Evolutionary conservation across 2,113 vertebrate genomes (phyloP).

Genomic region (Apteryx owenii): DNA sequence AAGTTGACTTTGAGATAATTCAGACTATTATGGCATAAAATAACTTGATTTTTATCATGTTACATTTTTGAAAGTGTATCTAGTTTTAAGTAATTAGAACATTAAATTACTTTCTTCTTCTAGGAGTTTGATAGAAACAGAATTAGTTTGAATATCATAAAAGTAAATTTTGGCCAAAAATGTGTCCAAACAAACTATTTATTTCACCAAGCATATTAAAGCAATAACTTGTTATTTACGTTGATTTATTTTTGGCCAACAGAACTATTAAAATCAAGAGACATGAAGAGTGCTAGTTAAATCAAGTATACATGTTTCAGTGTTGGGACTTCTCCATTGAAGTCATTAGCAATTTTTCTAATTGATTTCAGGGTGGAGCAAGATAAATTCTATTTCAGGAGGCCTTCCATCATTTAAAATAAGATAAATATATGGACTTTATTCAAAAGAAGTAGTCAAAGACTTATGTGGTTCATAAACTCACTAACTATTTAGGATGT

Average conservation of each 20-base stretch:
- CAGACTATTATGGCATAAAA: not conserved
- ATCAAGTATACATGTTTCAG: not conserved
- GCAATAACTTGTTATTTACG: not conserved
- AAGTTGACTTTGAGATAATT: constrained; percentile 23
- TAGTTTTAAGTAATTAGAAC: constrained; percentile 9
- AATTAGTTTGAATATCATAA: not conserved
- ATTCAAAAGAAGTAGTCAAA: not conserved
- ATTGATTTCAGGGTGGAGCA: not conserved
- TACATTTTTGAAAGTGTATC: not conserved
- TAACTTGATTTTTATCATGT: not conserved
- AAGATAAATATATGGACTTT: not conserved
- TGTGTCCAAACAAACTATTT: not conserved
- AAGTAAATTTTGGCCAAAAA: constrained; percentile 1
- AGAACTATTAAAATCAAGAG: constrained; percentile 32
- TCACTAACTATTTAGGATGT: not conserved
- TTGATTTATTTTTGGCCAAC: constrained; percentile 16
- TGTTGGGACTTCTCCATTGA: not conserved
- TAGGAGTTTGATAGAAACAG: not conserved
- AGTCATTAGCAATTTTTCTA: not conserved
- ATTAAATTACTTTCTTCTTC: not conserved
- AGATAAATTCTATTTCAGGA: not conserved
- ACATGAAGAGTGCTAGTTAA: not conserved
- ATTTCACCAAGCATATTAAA: constrained; percentile 8
- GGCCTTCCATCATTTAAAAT: not conserved
- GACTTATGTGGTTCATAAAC: not conserved